Evolutionary conservation across 1,140 invertebrate species (phyloP), one percentile per base, ranked within the genome.

Genomic region (Delia radicum): DNA sequence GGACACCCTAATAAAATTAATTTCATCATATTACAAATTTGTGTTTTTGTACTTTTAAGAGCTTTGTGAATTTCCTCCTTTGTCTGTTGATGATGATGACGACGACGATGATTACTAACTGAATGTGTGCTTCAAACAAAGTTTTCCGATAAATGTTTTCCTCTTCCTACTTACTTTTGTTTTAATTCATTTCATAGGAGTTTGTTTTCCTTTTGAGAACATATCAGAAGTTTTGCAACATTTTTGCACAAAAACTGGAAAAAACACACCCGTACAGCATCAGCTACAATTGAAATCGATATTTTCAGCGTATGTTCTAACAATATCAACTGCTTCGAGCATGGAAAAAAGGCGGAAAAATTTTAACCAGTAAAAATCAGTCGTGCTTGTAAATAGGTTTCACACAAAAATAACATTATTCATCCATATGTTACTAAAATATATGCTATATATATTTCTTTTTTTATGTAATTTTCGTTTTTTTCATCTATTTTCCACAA

Each of bases 311-410:
- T 42, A 42, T 42, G 10, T 42, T 15, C 10, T 12, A 13, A 48
- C 42, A 15, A 48, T 15, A 3, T 21, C n/a, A 55, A 55, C 18
- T 55, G 8, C 18, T 55, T 3, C 1, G 48, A 18, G n/a, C n/a
- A 55, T 55, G 48, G 48, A n/a, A 55, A 55, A 55, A 55, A 55
- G 48, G 48, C 48, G 48, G 48, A 21, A 55, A 55, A 55, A 55
- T 55, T 55, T 13, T 55, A 21, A 21, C n/a, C 48, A 55, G 48
- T 55, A 55, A 55, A 55, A 55, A 55, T 55, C 48, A 55, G 48
- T 55, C 48, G 48, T 55, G 48, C 48, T 55, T 55, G 48, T 55
- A 55, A 55, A 55, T 55, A 21, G 48, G 48, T 55, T 55, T 55
- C 48, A 55, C 48, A 55, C 48, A 55, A 55, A 55, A 55, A 55